phyloP scores from a whole-genome alignment of 2,888 invertebrate genomes.

The Andrena hattorfiana region DNA sequence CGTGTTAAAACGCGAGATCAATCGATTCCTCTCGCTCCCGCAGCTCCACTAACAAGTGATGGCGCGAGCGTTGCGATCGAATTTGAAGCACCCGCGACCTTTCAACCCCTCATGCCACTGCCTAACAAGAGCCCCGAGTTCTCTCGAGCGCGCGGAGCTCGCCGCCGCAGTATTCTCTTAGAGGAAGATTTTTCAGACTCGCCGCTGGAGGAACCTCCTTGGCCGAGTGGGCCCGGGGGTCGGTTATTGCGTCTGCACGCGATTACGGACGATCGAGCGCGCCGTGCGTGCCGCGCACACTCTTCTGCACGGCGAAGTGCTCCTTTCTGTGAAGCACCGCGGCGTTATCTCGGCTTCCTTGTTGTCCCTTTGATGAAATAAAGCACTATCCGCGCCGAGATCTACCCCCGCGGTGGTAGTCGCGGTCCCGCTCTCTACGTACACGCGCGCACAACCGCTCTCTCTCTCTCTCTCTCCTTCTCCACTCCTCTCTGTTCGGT shows the following conservation, averaged over 20 bases:
- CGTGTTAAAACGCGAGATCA: too few species aligned
- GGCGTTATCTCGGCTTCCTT: conserved; percentile 82
- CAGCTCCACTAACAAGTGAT: too few species aligned
- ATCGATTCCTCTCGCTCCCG: too few species aligned
- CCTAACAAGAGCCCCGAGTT: too few species aligned
- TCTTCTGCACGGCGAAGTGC: conserved; percentile 44
- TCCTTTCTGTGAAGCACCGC: conserved; percentile 58
- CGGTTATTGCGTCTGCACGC: conserved; percentile 42
- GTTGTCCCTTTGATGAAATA: conserved; percentile 83
- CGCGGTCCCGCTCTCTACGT: conserved; percentile 76
- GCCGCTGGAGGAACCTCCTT: conserved; percentile 25
- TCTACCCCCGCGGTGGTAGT: conserved; percentile 80
- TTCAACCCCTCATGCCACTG: too few species aligned
- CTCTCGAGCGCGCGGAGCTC: too few species aligned
- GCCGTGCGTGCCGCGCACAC: conserved; percentile 53
- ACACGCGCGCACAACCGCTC: conserved; percentile 48
- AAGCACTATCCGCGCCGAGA: conserved; percentile 82
- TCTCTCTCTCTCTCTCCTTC: neutral
- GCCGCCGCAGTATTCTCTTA: conserved; percentile 1
- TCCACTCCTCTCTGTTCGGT: conserved; percentile 59
- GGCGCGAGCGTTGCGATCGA: too few species aligned
- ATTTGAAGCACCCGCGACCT: too few species aligned
- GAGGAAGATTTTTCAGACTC: too few species aligned
- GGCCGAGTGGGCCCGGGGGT: conserved; percentile 17
- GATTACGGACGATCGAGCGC: conserved; percentile 55